Conservation (phyloP, 2,888 invertebrate genomes). For the Choreutis nemorana region DNA sequence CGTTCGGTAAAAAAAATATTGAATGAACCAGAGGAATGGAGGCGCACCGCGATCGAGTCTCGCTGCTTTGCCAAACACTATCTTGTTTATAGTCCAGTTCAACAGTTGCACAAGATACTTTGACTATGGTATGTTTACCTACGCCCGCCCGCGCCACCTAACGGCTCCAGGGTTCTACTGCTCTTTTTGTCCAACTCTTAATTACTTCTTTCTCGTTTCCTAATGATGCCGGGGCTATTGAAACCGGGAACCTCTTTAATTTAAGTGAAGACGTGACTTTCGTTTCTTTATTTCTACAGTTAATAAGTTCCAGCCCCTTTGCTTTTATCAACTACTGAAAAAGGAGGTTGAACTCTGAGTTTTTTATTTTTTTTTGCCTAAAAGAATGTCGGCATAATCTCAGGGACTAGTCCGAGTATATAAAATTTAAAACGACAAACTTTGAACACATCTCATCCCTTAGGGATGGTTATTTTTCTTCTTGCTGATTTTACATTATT, state of each 20-base stretch:
- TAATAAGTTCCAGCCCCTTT: no score
- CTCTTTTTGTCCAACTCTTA: slow-evolving; percentile 53
- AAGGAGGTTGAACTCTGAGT: no score
- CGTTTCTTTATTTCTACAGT: slow-evolving; percentile 28
- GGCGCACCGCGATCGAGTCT: slow-evolving; percentile 52
- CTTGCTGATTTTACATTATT: no score
- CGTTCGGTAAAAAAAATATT: slow-evolving; percentile 64
- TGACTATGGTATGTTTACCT: slow-evolving; percentile 32
- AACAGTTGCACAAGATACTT: slow-evolving; percentile 37
- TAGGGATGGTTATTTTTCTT: no score
- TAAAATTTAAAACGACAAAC: no score
- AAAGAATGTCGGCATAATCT: no score
- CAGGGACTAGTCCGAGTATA: no score
- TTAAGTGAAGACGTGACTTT: slow-evolving; percentile 49
- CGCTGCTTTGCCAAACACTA: slow-evolving; percentile 51
- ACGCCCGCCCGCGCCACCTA: slow-evolving; percentile 14
- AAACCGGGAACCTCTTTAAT: slow-evolving; percentile 38
- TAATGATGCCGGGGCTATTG: slow-evolving; percentile 52
- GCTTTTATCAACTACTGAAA: no score
- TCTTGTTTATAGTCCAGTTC: slow-evolving; percentile 51
- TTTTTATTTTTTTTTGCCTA: no score
- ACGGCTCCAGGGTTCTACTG: no score
- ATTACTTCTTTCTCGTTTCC: slow-evolving; percentile 45
- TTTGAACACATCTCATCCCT: no score
- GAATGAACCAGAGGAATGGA: slow-evolving; percentile 60